These are phyloP conservation scores for Euleptes europaea DNA, from an alignment of 2,113 vertebrate species.

Conservation along the genomic window DNA sequence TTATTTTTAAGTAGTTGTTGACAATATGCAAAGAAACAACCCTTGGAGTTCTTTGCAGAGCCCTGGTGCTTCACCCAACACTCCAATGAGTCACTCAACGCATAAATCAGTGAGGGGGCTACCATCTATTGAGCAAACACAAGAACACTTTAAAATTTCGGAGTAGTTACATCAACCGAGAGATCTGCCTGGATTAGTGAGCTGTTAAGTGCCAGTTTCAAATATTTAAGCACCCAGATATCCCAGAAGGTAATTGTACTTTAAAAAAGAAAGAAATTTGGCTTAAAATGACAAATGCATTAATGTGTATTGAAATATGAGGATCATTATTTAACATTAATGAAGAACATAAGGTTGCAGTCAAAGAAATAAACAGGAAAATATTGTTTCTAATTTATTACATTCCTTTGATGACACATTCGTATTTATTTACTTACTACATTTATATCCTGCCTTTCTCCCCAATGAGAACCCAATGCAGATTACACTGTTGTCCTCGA, in stretches of 20 bases:
- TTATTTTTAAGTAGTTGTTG: not conserved
- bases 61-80: not conserved
- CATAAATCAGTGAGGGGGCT: not conserved
- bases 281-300: not conserved
- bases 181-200: not conserved
- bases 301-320: not conserved
- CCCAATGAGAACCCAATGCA: too few relatives aligned
- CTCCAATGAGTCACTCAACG: not conserved
- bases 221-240: not conserved
- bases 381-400: not conserved
- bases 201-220: not conserved
- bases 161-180: not conserved
- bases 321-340: not conserved
- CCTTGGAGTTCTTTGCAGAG: not conserved
- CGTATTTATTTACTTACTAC: too few relatives aligned
- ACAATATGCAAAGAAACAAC: too few relatives aligned
- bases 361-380: not conserved
- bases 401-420: too few relatives aligned
- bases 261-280: not conserved
- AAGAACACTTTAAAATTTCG: not conserved
- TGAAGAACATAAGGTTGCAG: not conserved
- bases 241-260: not conserved
- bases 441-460: too few relatives aligned
- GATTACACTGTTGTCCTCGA: too few relatives aligned
- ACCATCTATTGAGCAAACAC: not conserved